Conservation (phyloP, 1,140 invertebrate species). For the Drosophila nikananu region DNA sequence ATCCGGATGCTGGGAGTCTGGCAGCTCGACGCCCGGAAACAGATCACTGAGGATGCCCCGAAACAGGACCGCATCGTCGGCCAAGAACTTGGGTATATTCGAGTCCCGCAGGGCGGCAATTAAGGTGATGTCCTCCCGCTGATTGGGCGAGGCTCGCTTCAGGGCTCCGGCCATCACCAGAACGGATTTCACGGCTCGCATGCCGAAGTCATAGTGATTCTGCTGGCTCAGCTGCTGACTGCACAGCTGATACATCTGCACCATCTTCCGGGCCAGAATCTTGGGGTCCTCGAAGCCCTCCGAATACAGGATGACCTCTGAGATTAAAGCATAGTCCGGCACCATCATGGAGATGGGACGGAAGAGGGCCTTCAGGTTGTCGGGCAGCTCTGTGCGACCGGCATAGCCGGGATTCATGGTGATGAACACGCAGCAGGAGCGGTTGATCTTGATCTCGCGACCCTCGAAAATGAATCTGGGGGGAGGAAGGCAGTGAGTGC, state of each 20-base stretch:
- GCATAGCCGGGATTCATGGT: slow-evolving; percentile 97
- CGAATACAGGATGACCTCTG: slow-evolving; percentile 96
- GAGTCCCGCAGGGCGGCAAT: slow-evolving; percentile 95
- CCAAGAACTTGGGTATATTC: slow-evolving; percentile 96
- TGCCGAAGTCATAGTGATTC: slow-evolving; percentile 97
- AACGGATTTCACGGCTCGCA: slow-evolving; percentile 91
- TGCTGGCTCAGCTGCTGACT: slow-evolving; percentile 96
- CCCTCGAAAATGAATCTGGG: slow-evolving; percentile 94
- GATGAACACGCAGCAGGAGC: slow-evolving; percentile 95
- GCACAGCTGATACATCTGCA: slow-evolving; percentile 96
- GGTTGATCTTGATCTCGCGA: slow-evolving; percentile 93
- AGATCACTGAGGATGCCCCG: slow-evolving; percentile 95
- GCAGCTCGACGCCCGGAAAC: slow-evolving; percentile 93
- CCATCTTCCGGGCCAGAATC: slow-evolving; percentile 94
- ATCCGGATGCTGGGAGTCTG: slow-evolving; percentile 92
- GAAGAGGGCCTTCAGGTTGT: slow-evolving; percentile 94
- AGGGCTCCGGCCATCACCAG: slow-evolving; percentile 94
- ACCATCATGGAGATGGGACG: slow-evolving; percentile 97
- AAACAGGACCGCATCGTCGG: slow-evolving; percentile 93
- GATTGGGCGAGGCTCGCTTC: slow-evolving; percentile 93
- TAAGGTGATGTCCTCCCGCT: slow-evolving; percentile 91
- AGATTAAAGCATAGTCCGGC: slow-evolving; percentile 95
- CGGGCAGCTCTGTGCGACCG: slow-evolving; percentile 93
- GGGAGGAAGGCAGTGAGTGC: not conserved
- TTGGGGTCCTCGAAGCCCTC: slow-evolving; percentile 96